Conservation (phyloP, 2,797 vertebrate genomes). For the Peromyscus attwateri region DNA sequence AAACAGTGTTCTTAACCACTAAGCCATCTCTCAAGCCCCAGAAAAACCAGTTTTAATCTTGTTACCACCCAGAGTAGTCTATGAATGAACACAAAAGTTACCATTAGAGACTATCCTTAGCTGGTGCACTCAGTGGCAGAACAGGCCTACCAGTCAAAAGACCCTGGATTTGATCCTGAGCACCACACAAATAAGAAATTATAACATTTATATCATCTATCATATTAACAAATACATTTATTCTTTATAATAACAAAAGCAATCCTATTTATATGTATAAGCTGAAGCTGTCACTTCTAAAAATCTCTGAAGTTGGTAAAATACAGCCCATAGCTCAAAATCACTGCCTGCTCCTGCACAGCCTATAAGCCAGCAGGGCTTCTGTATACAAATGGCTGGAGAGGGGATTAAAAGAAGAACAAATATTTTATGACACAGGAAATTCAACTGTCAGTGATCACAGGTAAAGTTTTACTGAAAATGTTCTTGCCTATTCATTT, state of each 20-base stretch:
- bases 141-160: neutral
- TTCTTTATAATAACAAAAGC: slow-evolving; percentile 54
- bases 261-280: neutral
- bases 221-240: slow-evolving; percentile 22
- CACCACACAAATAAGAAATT: slow-evolving; percentile 67
- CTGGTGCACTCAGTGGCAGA: neutral
- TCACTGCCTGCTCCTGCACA: neutral
- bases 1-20: slow-evolving; percentile 73
- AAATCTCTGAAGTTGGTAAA: neutral
- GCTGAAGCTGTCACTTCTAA: neutral
- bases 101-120: slow-evolving; percentile 75
- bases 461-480: neutral
- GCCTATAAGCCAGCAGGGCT: neutral
- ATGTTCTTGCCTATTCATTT: neutral
- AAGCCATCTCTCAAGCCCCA: neutral
- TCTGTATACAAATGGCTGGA: neutral
- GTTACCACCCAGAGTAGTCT: slow-evolving; percentile 79
- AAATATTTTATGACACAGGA: neutral
- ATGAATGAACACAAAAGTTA: slow-evolving; percentile 73
- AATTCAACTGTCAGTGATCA: neutral
- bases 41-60: slow-evolving; percentile 83
- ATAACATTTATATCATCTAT: slow-evolving; percentile 53
- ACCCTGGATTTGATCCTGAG: neutral
- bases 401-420: neutral
- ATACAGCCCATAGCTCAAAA: neutral